Evolutionary conservation across 2,797 vertebrate species (phyloP).

Genomic region (Mus minutoides): DNA sequence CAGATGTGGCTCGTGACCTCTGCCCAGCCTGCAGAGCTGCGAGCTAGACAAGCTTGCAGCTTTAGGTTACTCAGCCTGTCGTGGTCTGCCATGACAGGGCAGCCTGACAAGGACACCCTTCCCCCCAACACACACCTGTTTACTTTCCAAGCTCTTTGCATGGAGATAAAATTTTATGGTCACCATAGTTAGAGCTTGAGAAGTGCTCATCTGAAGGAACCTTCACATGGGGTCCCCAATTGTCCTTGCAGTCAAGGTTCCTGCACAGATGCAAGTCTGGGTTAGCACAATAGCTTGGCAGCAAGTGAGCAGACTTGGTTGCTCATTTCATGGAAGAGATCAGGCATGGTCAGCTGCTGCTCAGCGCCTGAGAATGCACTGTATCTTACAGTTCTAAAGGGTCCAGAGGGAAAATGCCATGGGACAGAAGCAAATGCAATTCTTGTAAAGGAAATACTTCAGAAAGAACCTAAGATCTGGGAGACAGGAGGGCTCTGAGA

Average conservation of each 20-base stretch:
- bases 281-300: not conserved
- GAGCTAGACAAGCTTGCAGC: not conserved
- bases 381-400: not conserved
- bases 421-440: not conserved
- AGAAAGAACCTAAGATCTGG: not conserved
- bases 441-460: not conserved
- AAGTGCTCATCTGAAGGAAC: not conserved
- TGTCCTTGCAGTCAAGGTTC: not conserved
- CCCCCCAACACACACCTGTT: not conserved
- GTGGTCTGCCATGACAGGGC: not conserved
- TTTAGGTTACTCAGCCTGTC: not conserved
- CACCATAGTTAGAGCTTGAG: not conserved
- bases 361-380: not conserved
- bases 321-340: not conserved
- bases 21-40: not conserved
- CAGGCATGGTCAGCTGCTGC: not conserved
- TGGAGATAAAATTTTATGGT: not conserved
- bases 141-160: not conserved
- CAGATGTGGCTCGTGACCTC: too few species aligned
- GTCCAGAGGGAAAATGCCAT: not conserved
- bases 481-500: not conserved
- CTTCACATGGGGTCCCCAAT: not conserved
- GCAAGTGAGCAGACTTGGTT: not conserved
- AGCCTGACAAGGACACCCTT: too few species aligned
- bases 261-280: not conserved